A percentile compares a stretch with the other conserved stretches of the same genome.
Conservation (phyloP, 2,113 vertebrate genomes). For the Petaurus breviceps region DNA sequence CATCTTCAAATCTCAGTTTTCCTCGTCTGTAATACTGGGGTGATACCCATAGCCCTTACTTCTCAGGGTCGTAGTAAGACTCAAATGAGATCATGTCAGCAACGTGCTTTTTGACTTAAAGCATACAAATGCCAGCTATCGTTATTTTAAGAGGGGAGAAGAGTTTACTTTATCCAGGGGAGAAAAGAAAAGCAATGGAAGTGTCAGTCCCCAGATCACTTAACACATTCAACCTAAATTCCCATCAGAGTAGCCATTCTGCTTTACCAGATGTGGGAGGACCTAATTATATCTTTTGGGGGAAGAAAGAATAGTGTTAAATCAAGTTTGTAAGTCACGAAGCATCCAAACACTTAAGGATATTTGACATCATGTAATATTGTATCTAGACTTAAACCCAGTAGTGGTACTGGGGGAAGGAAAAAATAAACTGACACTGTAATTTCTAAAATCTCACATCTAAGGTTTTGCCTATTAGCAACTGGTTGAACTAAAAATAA, state of each 20-base stretch:
- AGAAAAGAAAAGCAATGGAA: slow-evolving; percentile 39
- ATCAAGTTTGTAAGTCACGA: slow-evolving; percentile 29
- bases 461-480: slow-evolving; percentile 35
- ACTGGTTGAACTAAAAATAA: slow-evolving; percentile 54
- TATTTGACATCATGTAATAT: slow-evolving; percentile 20
- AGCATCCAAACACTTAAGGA: slow-evolving; percentile 42
- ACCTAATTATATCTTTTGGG: slow-evolving; percentile 51
- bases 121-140: background rate
- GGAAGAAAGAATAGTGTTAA: slow-evolving; percentile 19
- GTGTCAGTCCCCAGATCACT: slow-evolving; percentile 43
- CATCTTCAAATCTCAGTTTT: background rate
- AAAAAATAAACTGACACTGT: slow-evolving; percentile 43
- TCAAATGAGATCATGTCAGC: background rate
- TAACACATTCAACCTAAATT: slow-evolving; percentile 21
- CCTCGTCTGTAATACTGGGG: background rate
- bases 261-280: slow-evolving; percentile 34
- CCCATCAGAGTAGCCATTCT: slow-evolving; percentile 30
- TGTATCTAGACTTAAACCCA: slow-evolving; percentile 35
- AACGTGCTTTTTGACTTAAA: background rate
- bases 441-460: slow-evolving; percentile 54
- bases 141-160: background rate
- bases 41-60: background rate
- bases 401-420: slow-evolving; percentile 36
- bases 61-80: background rate
- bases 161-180: slow-evolving; percentile 24